Conservation (phyloP, 2,113 vertebrate genomes). For the Elachura formosa region DNA sequence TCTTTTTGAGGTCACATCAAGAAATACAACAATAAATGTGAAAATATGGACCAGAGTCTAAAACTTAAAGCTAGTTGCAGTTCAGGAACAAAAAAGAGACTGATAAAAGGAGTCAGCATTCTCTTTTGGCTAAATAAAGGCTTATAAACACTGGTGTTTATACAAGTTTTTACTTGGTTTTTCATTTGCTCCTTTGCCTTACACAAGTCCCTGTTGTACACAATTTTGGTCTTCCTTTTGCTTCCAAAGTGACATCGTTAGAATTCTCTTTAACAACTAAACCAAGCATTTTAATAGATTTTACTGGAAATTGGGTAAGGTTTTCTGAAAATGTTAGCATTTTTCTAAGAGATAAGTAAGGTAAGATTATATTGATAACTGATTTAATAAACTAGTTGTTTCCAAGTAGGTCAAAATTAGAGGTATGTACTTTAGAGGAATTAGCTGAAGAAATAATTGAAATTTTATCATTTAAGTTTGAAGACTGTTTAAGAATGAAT, state of each 20-base stretch:
- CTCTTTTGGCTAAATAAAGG: background rate
- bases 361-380: background rate
- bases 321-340: background rate
- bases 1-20: background rate
- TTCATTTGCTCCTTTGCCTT: background rate
- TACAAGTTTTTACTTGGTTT: background rate
- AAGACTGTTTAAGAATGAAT: background rate
- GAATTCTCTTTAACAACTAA: background rate
- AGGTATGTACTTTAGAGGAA: background rate
- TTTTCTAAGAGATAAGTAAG: background rate
- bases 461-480: background rate
- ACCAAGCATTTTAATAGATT: background rate
- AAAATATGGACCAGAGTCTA: background rate
- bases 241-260: background rate
- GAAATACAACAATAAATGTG: background rate
- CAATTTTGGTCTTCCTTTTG: background rate
- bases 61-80: background rate
- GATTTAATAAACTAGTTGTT: background rate
- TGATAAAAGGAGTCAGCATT: background rate
- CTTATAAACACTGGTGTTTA: background rate
- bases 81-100: background rate
- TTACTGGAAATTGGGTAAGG: background rate
- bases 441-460: background rate
- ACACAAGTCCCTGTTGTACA: background rate
- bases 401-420: background rate